Evolutionary conservation across 2,113 vertebrate genomes (phyloP).

Genomic region (Poeciliopsis prolifica): DNA sequence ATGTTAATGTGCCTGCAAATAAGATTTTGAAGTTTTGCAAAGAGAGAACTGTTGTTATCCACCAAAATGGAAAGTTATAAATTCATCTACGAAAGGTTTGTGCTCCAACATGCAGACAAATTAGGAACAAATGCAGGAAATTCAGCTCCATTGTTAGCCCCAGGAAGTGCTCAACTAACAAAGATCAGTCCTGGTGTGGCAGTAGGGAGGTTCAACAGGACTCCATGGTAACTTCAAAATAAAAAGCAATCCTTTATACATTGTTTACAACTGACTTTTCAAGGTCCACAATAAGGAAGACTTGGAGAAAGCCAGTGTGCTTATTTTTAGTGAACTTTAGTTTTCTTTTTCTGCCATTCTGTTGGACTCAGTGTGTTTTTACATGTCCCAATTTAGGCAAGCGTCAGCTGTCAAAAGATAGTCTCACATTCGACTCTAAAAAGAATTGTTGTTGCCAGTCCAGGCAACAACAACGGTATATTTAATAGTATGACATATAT

Average conservation of each 20-base stretch:
- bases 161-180: conserved; percentile 1
- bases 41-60: neutral
- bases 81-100: neutral
- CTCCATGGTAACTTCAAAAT: neutral
- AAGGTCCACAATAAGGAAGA: neutral
- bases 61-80: neutral
- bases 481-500: neutral
- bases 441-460: too few species aligned
- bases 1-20: neutral
- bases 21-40: neutral
- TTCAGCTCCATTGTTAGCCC: neutral
- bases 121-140: conserved; percentile 4
- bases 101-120: neutral
- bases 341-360: too few species aligned
- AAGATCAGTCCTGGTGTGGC: neutral
- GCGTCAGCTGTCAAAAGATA: neutral
- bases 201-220: neutral
- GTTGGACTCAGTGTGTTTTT: neutral
- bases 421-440: neutral
- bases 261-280: neutral
- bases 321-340: neutral
- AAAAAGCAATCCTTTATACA: neutral
- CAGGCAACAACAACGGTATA: too few species aligned
- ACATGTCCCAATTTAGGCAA: neutral
- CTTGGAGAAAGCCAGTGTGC: too few species aligned